phyloP scores from a whole-genome alignment of 2,113 vertebrate genomes.

The Malaclemys terrapin region DNA sequence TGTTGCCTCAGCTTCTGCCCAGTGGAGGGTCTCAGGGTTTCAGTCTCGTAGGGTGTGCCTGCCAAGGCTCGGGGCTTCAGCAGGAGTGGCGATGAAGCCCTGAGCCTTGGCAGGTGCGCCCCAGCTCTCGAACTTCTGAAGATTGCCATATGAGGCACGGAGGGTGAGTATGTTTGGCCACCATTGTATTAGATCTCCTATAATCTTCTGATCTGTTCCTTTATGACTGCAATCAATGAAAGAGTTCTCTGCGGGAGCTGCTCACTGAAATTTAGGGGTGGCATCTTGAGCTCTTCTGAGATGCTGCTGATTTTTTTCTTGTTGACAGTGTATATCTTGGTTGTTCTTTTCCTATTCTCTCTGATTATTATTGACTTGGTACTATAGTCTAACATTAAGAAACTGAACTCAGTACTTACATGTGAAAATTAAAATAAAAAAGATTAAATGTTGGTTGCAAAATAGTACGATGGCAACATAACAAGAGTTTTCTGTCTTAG shows the following conservation, averaged over 20 bases:
- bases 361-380: background rate
- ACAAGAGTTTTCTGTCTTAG: constrained; percentile 78
- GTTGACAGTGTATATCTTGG: background rate
- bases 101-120: too few relatives aligned
- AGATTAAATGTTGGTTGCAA: background rate
- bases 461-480: background rate
- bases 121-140: too few relatives aligned
- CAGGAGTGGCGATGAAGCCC: too few relatives aligned
- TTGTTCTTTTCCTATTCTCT: background rate
- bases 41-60: too few relatives aligned
- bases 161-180: too few relatives aligned
- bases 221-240: background rate
- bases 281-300: background rate
- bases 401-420: background rate
- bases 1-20: too few relatives aligned
- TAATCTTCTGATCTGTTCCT: background rate
- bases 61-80: too few relatives aligned
- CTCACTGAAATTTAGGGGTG: background rate
- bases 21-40: too few relatives aligned
- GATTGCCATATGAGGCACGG: too few relatives aligned
- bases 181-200: background rate
- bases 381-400: background rate
- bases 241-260: background rate
- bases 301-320: background rate
- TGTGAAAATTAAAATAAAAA: background rate